phyloP scores from a whole-genome alignment of 2,888 invertebrate genomes.

The Netelia inedita region DNA sequence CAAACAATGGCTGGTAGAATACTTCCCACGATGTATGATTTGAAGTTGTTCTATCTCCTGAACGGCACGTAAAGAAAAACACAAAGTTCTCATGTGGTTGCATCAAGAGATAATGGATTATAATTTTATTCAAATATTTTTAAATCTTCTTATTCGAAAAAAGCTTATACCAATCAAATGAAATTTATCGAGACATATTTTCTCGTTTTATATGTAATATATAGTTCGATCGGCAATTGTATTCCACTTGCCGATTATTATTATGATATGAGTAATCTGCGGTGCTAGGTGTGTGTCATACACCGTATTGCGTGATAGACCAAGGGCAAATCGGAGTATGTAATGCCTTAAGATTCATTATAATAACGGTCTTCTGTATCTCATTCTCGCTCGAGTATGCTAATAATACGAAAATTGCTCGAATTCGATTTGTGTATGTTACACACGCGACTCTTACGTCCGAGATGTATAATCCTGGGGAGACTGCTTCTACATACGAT shows the following conservation, averaged over 20 bases:
- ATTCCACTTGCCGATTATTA: too few species aligned
- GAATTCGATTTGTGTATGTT: background rate
- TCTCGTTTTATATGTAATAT: too few species aligned
- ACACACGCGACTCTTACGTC: background rate
- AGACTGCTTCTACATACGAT: background rate
- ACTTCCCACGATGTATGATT: conserved; percentile 37
- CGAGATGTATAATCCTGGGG: background rate
- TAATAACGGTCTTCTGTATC: background rate
- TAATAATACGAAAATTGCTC: conserved; percentile 24
- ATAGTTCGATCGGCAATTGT: too few species aligned
- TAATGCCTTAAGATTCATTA: background rate
- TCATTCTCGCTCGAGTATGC: conserved; percentile 31
- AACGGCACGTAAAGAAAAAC: background rate
- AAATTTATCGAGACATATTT: too few species aligned
- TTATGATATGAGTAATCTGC: too few species aligned
- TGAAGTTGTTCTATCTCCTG: background rate
- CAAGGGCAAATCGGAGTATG: background rate
- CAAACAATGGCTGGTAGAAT: conserved; percentile 52
- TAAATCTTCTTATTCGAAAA: too few species aligned
- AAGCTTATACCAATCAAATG: too few species aligned
- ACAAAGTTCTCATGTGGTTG: background rate
- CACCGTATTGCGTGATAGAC: background rate
- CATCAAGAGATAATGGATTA: too few species aligned
- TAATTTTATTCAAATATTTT: too few species aligned
- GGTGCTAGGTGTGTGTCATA: background rate